Evolutionary conservation across 2,113 vertebrate species (phyloP), one percentile per base, ranked within the genome.

Genomic region (Rhea americana): DNA sequence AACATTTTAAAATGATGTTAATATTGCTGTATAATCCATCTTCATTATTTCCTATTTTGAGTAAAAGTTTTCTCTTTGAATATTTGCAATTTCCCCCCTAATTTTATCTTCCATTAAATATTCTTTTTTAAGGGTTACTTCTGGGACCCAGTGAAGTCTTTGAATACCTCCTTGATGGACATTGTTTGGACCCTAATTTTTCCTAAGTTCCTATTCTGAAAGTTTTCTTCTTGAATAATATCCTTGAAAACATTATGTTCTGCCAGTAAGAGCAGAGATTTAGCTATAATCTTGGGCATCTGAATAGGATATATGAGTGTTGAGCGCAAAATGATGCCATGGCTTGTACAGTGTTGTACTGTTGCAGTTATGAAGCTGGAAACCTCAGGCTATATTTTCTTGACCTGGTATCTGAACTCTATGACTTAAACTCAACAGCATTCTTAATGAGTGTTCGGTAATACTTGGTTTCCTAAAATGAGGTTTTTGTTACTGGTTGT

Each of bases 261-360:
- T 76, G 26, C 14, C 55, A 37, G 13, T 37, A 13, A 7, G 45
- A 32, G 8, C 12, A 47, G 12, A 9, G 16, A 20, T 5, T 35
- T 50, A 25, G 43, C 55, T 82, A 1, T n/a, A 13, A 24, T 1
- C 4, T 26, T 41, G 5, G n/a, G 47, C n/a, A 13, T 73, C n/a
- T 72, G 59, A 6, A 1, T 7, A 9, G 63, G 18, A 17, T 74
- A 30, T 41, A 0, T 5, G 68, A 87, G 7, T 8, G 12, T 24
- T 41, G n/a, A 5, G 5, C 20, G 35, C 15, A 13, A 3, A 55
- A 7, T 0, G n/a, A 48, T 6, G 22, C 37, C 5, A 5, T 10
- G 50, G 21, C 2, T 11, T 68, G 11, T 48, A 2, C 24, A 21
- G 19, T 51, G 11, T 12, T 77, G 14, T 66, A 48, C 30, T 24